phyloP scores from a whole-genome alignment of 2,113 vertebrate genomes.

The Probosciger aterrimus region DNA sequence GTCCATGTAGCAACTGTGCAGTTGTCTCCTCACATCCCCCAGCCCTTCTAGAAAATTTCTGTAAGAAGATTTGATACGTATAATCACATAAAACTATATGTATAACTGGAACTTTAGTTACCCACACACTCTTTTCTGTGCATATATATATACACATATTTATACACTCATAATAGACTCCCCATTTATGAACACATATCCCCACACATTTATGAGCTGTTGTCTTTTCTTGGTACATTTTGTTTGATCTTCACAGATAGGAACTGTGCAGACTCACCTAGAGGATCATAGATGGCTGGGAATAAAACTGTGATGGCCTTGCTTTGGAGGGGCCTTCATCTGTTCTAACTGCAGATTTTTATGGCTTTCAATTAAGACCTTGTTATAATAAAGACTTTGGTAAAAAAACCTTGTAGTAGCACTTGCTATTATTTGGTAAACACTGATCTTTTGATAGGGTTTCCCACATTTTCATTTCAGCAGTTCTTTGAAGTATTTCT shows the following conservation, averaged over 20 bases:
- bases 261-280: neutral
- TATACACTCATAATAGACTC: neutral
- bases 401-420: neutral
- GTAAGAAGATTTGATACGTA: neutral
- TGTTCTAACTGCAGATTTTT: neutral
- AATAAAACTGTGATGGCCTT: neutral
- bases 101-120: neutral
- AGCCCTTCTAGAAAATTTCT: neutral
- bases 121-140: neutral
- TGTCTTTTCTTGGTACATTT: neutral
- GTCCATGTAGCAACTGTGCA: neutral
- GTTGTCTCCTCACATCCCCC: neutral
- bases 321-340: neutral
- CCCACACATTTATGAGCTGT: neutral
- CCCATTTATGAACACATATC: neutral
- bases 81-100: neutral
- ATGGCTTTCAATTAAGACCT: neutral
- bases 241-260: neutral
- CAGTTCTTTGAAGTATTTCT: neutral
- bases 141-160: neutral
- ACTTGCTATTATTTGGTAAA: neutral
- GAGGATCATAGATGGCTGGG: accelerated
- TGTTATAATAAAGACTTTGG: neutral
- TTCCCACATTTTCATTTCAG: neutral
- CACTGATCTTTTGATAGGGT: neutral